These are phyloP conservation scores for Pissodes strobi DNA, from an alignment of 1,140 invertebrate species.

Conservation along the genomic window DNA sequence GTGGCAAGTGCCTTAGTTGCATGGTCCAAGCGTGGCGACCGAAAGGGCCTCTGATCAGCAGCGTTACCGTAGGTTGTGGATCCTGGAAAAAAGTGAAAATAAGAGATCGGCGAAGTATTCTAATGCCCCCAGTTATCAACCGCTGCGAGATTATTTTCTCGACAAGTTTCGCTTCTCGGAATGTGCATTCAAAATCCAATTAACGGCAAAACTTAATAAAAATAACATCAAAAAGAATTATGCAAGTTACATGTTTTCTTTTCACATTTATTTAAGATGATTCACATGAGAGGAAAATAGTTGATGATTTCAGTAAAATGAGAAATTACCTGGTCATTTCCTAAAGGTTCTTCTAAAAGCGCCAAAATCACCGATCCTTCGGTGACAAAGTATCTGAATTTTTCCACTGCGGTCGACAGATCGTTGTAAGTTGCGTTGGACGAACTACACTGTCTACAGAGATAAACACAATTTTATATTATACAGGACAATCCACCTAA, in stretches of 20 bases:
- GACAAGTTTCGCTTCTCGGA: too few species aligned
- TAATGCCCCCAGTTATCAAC: too few species aligned
- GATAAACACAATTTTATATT: not conserved
- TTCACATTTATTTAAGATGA: too few species aligned
- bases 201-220: too few species aligned
- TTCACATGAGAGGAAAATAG: too few species aligned
- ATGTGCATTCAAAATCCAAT: too few species aligned
- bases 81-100: conserved; percentile 62
- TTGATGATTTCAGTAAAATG: not conserved
- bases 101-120: too few species aligned
- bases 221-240: too few species aligned
- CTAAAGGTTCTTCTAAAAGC: conserved; percentile 87
- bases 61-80: conserved; percentile 75
- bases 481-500: too few species aligned
- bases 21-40: conserved; percentile 94
- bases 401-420: conserved; percentile 63
- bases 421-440: conserved; percentile 60
- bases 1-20: conserved; percentile 80
- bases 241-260: too few species aligned
- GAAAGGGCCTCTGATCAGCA: conserved; percentile 88
- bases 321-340: conserved; percentile 65
- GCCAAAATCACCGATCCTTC: conserved; percentile 89
- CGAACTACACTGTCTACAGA: conserved; percentile 67
- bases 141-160: too few species aligned
- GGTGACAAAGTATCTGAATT: conserved; percentile 88